Evolutionary conservation across 2,797 vertebrate genomes (phyloP), one percentile per base, ranked within the genome.

Genomic region (Rhinophrynus dorsalis): DNA sequence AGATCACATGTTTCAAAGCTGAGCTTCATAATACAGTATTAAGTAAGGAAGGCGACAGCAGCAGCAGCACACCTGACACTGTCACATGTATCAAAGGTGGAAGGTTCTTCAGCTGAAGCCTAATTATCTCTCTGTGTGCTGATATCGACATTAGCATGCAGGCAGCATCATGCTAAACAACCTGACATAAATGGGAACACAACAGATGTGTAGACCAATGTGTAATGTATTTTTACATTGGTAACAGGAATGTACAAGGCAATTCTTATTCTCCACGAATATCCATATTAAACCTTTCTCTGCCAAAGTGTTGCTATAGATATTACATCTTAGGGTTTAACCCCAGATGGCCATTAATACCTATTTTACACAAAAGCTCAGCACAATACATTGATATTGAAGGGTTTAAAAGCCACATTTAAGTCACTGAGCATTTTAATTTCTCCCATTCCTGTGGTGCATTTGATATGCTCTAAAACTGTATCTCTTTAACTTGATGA

Each of bases 81-180:
- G 67, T 78, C 67, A 67, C 35, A 77, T 35, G n/a, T 21, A 64
- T 75, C 57, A 78, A 68, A 80, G 74, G 71, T 68, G 79, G 55
- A 82, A 81, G 80, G 82, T 81, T 82, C 79, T 79, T 73, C 75
- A 80, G 77, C 77, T 63, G 78, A 78, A 81, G 76, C 66, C 82
- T 84, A 83, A 85, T 82, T 86, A 78, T 81, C 78, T 74, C 26
- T 37, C 75, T 0, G 58, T 77, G 77, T 77, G 78, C 51, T 77
- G 75, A 83, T 81, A 84, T 80, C 73, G 74, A 38, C 75, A 82
- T 81, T 80, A 82, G 78, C 76, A 81, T 74, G 78, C 80, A 78
- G 74, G 59, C 79, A 76, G 60, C 76, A 77, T 81, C 78, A 82
- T 60, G 67, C 75, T 77, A 79, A 84, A 80, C 57, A 77, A 69